Evolutionary conservation across 1,140 invertebrate species (phyloP), one percentile per base, ranked within the genome.

Genomic region (Tetramorium parvispinum): DNA sequence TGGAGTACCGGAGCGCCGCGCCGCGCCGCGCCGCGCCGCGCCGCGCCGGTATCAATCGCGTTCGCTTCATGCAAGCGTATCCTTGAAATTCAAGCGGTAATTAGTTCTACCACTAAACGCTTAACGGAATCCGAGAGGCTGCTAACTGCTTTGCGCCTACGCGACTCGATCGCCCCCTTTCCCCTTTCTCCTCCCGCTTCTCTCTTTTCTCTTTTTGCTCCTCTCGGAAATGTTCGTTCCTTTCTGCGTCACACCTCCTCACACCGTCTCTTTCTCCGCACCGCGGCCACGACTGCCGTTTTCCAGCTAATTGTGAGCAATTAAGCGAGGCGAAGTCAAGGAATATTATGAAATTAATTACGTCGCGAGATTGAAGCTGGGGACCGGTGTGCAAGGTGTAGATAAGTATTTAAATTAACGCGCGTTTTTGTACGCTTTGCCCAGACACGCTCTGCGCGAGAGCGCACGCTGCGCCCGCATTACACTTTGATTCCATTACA

Each of bases 291-390:
- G 27, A 65, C 21, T 49, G 71, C 51, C 46, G 65, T 78, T 86
- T 70, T 55, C 43, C 11, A 77, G 82, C 89, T 90, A 91, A 91
- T 90, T 87, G 90, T 70, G 63, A 87, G 87, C 90, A 87, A 91
- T 91, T 91, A 91, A 90, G 79, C 83, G 85, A 46, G 78, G 66
- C 40, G 81, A 75, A 89, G 82, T 78, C 73, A 88, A 88, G 79
- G 89, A 87, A 88, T 88, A 90, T 91, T 76, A 86, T 78, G 88
- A 91, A 90, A 90, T 90, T 90, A 89, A 90, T 90, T 90, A 90
- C 63, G 63, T 49, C 75, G 78, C 18, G 59, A 85, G 78, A 89
- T 87, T 78, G 85, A 87, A 75, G 49, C 51, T 7, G 46, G 37
- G 8, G 46, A 82, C 18, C 21, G 81, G 75, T 59, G 75, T 79